Evolutionary conservation across 2,113 vertebrate genomes (phyloP).

Genomic region (Cygnus buccinator): DNA sequence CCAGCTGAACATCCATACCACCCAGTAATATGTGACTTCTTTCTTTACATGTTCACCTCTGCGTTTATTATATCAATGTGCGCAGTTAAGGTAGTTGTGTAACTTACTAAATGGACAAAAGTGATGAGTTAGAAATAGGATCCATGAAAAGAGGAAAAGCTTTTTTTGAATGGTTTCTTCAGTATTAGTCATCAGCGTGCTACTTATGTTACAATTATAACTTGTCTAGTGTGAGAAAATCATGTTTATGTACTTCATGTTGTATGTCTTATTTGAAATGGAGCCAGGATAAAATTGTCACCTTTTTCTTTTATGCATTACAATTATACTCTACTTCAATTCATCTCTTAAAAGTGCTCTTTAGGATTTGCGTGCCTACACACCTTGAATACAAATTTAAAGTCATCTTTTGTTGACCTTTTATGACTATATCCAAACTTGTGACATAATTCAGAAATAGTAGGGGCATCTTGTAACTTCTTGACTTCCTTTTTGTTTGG

Average conservation of each 20-base stretch:
- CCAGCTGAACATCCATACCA: background rate
- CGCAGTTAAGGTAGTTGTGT: too few relatives aligned
- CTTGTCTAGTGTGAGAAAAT: background rate
- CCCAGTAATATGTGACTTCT: background rate
- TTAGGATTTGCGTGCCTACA: background rate
- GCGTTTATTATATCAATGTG: background rate
- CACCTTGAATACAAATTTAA: background rate
- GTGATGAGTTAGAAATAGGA: background rate
- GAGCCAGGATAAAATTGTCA: background rate
- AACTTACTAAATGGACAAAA: too few relatives aligned
- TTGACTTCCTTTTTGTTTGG: background rate
- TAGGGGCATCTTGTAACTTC: background rate
- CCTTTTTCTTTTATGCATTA: background rate
- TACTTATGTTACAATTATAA: background rate
- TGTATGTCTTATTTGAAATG: background rate
- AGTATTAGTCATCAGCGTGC: background rate
- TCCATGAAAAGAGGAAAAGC: background rate
- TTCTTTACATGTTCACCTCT: background rate
- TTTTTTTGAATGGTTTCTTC: background rate
- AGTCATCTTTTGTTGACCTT: background rate
- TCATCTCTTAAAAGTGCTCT: background rate
- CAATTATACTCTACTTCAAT: background rate
- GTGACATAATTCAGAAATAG: background rate
- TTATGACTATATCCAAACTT: background rate
- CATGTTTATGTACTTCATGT: background rate